Evolutionary conservation across 1,140 invertebrate genomes (phyloP).

Genomic region (Caenorhabditis latens): DNA sequence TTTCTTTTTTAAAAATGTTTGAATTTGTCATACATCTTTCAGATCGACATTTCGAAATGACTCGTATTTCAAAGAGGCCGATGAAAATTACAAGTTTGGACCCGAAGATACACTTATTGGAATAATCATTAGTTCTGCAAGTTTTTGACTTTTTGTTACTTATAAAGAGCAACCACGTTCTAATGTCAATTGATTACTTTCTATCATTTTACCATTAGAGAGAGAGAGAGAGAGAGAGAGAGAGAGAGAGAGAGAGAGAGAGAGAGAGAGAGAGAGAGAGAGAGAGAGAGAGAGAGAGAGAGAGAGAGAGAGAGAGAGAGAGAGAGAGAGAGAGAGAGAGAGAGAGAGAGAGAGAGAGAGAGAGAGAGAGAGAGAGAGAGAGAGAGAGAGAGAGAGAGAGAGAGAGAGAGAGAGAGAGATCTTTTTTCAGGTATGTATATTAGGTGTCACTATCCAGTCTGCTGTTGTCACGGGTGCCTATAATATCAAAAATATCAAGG

Average conservation of each 20-base stretch:
- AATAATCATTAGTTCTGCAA: background rate
- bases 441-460: background rate
- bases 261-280: no score
- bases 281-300: no score
- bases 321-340: no score
- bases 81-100: conserved; percentile 22
- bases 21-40: background rate
- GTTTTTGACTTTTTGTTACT: background rate
- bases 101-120: background rate
- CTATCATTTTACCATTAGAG: no score
- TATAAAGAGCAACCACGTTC: background rate
- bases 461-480: background rate
- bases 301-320: no score
- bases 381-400: background rate
- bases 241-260: no score
- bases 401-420: background rate
- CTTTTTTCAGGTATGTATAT: background rate
- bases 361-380: background rate
- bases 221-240: no score
- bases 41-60: conserved; percentile 35
- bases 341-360: no score
- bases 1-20: background rate
- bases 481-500: conserved; percentile 39
- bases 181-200: background rate
- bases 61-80: conserved; percentile 19